Percentiles rank a stretch among this genome's conserved stretches.
phyloP scores from a whole-genome alignment of 2,797 vertebrate species.

The Characodon lateralis region DNA sequence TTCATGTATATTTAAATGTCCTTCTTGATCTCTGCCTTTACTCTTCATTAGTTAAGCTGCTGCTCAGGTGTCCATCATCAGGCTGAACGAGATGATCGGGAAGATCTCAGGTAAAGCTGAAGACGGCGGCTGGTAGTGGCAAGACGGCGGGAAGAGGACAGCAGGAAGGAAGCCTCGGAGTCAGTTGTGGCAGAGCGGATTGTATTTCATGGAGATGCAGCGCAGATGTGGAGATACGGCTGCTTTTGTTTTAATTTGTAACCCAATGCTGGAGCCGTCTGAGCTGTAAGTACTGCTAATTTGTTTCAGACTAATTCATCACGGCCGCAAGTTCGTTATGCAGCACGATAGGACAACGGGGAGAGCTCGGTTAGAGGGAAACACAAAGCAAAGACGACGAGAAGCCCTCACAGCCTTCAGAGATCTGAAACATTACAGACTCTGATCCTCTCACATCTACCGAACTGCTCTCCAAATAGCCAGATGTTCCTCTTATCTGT shows the following conservation, averaged over 20 bases:
- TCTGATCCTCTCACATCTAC: neutral
- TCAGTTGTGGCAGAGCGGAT: slow-evolving; percentile 69
- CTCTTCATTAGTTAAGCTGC: neutral
- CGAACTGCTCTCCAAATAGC: neutral
- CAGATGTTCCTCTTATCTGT: too few relatives aligned
- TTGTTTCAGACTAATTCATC: slow-evolving; percentile 84
- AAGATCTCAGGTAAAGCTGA: slow-evolving; percentile 16
- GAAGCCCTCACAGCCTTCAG: slow-evolving; percentile 21
- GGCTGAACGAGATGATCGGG: neutral
- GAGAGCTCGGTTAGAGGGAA: slow-evolving; percentile 37
- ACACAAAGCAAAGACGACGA: slow-evolving; percentile 29
- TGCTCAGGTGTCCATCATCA: neutral
- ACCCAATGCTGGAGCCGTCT: slow-evolving; percentile 83
- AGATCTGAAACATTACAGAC: slow-evolving; percentile 11
- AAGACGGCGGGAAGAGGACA: slow-evolving; percentile 35
- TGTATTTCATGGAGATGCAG: slow-evolving; percentile 82
- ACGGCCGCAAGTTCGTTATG: slow-evolving; percentile 65
- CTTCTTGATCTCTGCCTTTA: neutral
- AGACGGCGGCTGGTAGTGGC: slow-evolving; percentile 2
- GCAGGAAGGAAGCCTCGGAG: slow-evolving; percentile 58
- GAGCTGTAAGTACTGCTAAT: slow-evolving; percentile 82
- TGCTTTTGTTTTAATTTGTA: slow-evolving; percentile 88
- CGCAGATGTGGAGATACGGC: slow-evolving; percentile 81
- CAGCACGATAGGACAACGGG: slow-evolving; percentile 59
- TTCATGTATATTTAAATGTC: neutral